Base-by-base conservation (phyloP, 1,140 invertebrate genomes). In the Caligus rogercresseyi region DNA sequence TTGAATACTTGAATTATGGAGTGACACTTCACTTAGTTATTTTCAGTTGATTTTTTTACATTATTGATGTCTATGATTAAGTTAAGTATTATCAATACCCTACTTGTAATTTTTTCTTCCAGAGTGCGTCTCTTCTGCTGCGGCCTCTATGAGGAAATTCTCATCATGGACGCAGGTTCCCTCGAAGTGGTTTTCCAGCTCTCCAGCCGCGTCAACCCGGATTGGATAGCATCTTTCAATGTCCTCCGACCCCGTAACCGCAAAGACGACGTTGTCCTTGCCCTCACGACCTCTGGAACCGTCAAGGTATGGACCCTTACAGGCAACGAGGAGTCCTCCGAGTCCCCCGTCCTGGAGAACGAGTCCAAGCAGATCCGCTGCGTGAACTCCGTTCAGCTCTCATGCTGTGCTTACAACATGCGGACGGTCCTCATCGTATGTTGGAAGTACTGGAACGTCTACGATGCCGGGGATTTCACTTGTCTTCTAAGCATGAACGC, bases 141-240 rank as follows among this genome's bases (percentile, higher is more conserved):
- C 72, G 92, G 92, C 11, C 96, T 96, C 71, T 99, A 99, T 74
- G 86, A 93, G 20, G 95, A 99, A 73, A 90, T 98, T 66, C 78
- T 95, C 65, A 85, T 98, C 19, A 91, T 98, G 80, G 89, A 99
- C 75, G 89, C 92, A 0, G 87, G 91, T 68, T 95, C 88, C 67
- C 76, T 99, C 66, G 91, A 96, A 75, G 82, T 96, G 18, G 73
- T 95, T 1, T 94, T 92, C 72, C 83, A 81, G 13, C 75, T 99
- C n/a, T 87, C 86, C 67, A 97, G 93, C 0, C 83, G 89, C 72
- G 86, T 96, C 31, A 91, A 92, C 72, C 91, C 94, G 0, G 94
- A 99, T 70, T 99, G 95, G 94, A 93, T 98, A 67, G 91, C 87
- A 70, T 89, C 94, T 56, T 79, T 97, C 59, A 90, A 96, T 74